Percentiles rank a stretch among this genome's conserved stretches.
Conservation (phyloP, 2,888 invertebrate species). For the Linyphia triangularis region DNA sequence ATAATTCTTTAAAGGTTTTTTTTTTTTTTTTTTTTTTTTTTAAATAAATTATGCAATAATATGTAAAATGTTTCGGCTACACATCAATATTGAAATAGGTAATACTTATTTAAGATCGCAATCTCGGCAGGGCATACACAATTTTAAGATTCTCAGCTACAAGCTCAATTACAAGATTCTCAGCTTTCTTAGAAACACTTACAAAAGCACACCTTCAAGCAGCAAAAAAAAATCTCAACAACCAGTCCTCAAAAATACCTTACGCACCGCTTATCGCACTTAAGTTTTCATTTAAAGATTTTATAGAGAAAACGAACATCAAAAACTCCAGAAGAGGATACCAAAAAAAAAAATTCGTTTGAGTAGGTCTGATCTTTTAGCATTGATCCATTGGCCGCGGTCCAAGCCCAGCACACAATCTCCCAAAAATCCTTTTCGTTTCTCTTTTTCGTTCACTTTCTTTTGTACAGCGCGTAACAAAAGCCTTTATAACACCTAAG, state of each 20-base stretch:
- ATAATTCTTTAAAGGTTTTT: too few relatives aligned
- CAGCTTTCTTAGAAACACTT: not conserved
- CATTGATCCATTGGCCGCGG: conserved; percentile 2
- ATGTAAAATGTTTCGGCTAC: too few relatives aligned
- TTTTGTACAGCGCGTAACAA: not conserved
- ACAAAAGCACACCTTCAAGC: not conserved
- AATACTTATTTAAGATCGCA: too few relatives aligned
- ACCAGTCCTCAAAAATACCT: not conserved
- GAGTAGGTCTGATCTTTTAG: not conserved
- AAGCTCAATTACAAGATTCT: too few relatives aligned
- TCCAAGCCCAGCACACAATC: not conserved
- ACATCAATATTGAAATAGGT: too few relatives aligned
- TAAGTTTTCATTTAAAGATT: not conserved
- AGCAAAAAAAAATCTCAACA: not conserved
- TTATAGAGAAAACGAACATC: not conserved
- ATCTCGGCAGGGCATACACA: too few relatives aligned
- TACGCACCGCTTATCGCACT: not conserved
- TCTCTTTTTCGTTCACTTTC: not conserved
- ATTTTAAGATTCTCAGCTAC: too few relatives aligned
- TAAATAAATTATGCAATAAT: too few relatives aligned
- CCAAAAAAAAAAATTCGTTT: not conserved
- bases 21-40: too few relatives aligned
- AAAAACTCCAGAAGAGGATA: not conserved
- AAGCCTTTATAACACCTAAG: not conserved
- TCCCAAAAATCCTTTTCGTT: not conserved